phyloP scores from a whole-genome alignment of 2,113 vertebrate species.

The Hiodon tergisus region DNA sequence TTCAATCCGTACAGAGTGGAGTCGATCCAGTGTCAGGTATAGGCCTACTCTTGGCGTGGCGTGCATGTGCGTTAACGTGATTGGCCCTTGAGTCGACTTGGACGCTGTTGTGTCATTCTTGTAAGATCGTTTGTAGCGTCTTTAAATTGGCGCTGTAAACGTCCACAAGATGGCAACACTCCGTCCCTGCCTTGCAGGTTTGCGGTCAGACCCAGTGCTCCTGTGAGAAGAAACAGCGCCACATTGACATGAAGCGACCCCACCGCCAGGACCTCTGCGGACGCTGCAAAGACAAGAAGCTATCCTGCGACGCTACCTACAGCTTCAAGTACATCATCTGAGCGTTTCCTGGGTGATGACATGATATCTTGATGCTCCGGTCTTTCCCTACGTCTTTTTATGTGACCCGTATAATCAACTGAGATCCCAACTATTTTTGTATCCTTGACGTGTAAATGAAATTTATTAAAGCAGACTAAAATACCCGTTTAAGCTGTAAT shows the following conservation, averaged over 20 bases:
- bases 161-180: too few relatives aligned
- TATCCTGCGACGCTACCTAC: conserved; percentile 86
- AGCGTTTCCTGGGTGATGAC: conserved; percentile 30
- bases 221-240: conserved; percentile 82
- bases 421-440: conserved; percentile 40
- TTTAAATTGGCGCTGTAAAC: neutral
- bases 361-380: neutral
- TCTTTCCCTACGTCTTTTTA: conserved; percentile 16
- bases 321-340: conserved; percentile 87
- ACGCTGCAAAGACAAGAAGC: conserved; percentile 80
- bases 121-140: neutral
- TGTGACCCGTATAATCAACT: conserved; percentile 11
- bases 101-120: neutral
- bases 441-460: conserved; percentile 32
- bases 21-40: conserved; percentile 86
- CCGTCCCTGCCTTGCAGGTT: conserved; percentile 52
- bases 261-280: conserved; percentile 90
- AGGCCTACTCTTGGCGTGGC: neutral
- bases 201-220: conserved; percentile 77
- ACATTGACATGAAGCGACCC: conserved; percentile 79
- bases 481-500: neutral
- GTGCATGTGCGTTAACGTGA: neutral
- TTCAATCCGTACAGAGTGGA: conserved; percentile 93
- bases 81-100: neutral
- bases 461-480: conserved; percentile 41